A percentile compares a stretch with the other conserved stretches of the same genome.
Conservation (phyloP, 2,797 vertebrate species). For the Streptopelia turtur region DNA sequence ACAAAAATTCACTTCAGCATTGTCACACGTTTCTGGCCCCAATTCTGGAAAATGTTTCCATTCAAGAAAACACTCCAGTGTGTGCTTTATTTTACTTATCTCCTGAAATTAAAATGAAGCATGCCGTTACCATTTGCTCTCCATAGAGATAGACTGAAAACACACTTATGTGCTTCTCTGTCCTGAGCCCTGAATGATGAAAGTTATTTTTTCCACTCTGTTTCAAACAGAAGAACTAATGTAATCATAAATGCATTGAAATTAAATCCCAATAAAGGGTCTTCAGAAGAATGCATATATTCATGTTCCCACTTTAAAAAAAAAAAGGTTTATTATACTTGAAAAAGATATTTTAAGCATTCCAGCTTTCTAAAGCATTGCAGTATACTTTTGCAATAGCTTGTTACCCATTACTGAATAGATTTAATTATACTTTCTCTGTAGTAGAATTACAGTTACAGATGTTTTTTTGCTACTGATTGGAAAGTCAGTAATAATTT, state of each 20-base stretch:
- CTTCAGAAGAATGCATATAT: constrained; percentile 47
- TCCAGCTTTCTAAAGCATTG: constrained; percentile 44
- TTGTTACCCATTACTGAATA: constrained; percentile 62
- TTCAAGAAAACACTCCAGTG: background rate
- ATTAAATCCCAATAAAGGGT: constrained; percentile 55
- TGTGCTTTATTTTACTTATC: constrained; percentile 44
- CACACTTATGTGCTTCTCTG: background rate
- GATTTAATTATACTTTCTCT: constrained; percentile 59
- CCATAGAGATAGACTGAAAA: background rate
- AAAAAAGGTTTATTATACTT: constrained; percentile 56
- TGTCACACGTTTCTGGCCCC: constrained; percentile 29
- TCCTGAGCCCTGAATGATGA: background rate
- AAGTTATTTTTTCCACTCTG: constrained; percentile 3
- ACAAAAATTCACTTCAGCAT: constrained; percentile 14
- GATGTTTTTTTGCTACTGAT: constrained; percentile 73
- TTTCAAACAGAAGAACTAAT: constrained; percentile 53
- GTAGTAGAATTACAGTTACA: constrained; percentile 67
- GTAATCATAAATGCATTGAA: constrained; percentile 49
- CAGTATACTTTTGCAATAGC: constrained; percentile 50
- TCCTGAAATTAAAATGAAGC: constrained; percentile 39
- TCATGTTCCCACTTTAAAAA: constrained; percentile 39
- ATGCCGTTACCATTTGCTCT: background rate
- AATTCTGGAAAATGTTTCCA: constrained; percentile 7
- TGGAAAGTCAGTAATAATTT: constrained; percentile 66
- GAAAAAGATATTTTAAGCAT: constrained; percentile 55